phyloP scores from a whole-genome alignment of 23 tunicate species.

The Pegea sp. region DNA sequence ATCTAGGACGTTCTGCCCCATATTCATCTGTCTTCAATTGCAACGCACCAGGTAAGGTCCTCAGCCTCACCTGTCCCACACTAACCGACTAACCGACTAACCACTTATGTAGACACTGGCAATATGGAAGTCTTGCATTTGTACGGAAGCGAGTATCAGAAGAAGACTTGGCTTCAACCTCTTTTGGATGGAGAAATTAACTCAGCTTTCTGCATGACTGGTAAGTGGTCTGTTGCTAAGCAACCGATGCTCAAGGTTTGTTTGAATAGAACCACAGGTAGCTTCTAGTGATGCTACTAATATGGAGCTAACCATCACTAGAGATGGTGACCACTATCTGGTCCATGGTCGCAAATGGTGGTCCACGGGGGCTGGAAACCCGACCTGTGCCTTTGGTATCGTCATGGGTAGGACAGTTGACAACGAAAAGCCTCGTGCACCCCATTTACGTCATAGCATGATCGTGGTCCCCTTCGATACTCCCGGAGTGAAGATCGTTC shows the following conservation, averaged over 20 bases:
- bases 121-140: constrained; percentile 89
- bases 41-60: constrained; percentile 60
- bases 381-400: constrained; percentile 66
- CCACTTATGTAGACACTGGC: constrained; percentile 99
- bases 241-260: not conserved
- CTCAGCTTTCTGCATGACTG: constrained; percentile 97
- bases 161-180: constrained; percentile 75
- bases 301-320: constrained; percentile 54
- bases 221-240: too few relatives aligned
- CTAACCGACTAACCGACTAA: too few relatives aligned
- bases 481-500: constrained; percentile 68
- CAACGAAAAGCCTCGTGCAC: constrained; percentile 4
- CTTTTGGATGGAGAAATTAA: constrained; percentile 74
- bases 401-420: constrained; percentile 74
- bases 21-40: constrained; percentile 70
- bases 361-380: constrained; percentile 81
- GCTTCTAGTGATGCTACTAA: constrained; percentile 99
- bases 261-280: constrained; percentile 70
- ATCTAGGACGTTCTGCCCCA: constrained; percentile 31
- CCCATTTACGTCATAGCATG: constrained; percentile 88
- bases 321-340: constrained; percentile 57
- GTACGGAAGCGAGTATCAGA: constrained; percentile 89
- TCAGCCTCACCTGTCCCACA: too few relatives aligned
- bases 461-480: constrained; percentile 85
- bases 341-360: constrained; percentile 98